These are phyloP conservation scores for Pomphorhynchus laevis DNA, from an alignment of 1,140 invertebrate genomes.

Conservation along the genomic window DNA sequence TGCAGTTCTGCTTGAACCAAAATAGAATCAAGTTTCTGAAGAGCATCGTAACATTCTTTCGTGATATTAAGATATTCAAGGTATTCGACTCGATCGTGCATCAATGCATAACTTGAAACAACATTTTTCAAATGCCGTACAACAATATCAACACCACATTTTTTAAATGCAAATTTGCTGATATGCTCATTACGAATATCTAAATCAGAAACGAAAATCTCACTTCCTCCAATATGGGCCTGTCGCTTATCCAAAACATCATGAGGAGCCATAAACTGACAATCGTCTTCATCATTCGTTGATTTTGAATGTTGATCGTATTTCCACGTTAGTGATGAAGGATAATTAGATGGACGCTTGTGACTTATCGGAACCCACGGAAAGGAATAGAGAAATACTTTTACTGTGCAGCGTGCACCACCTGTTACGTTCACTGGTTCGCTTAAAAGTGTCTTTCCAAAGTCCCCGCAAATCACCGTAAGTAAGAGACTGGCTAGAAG, in stretches of 20 bases:
- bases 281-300: neutral
- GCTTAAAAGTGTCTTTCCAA: neutral
- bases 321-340: constrained; percentile 4
- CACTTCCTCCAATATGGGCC: neutral
- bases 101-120: neutral
- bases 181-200: constrained; percentile 4
- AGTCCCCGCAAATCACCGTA: no score
- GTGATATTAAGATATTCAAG: constrained; percentile 8
- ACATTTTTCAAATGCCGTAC: constrained; percentile 4
- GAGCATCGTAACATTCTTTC: constrained; percentile 6
- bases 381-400: constrained; percentile 1
- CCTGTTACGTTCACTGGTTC: constrained; percentile 6
- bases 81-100: constrained; percentile 6
- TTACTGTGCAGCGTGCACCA: no score
- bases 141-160: constrained; percentile 3
- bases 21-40: neutral
- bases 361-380: constrained; percentile 6
- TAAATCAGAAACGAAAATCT: constrained; percentile 1
- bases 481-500: neutral
- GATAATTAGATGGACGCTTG: constrained; percentile 3
- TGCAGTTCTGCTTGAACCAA: constrained; percentile 3
- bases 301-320: neutral
- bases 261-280: neutral
- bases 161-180: constrained; percentile 1
- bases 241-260: neutral